Conservation (phyloP, 2,888 invertebrate genomes). For the Euspilapteryx auroguttella region DNA sequence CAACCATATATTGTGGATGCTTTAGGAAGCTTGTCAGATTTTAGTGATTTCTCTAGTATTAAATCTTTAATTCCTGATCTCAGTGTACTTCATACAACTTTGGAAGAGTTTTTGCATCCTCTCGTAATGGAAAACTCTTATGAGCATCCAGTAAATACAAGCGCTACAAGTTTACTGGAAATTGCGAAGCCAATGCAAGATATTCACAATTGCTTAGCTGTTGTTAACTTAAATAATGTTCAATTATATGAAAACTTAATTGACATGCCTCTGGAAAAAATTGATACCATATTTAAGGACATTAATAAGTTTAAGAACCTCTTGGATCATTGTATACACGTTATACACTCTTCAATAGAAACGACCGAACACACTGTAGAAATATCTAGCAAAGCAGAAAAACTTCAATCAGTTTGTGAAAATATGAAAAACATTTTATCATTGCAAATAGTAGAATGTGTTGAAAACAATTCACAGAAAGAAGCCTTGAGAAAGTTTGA, state of each 20-base stretch:
- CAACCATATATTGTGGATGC: constrained; percentile 30
- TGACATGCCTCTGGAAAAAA: constrained; percentile 29
- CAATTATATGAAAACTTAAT: constrained; percentile 36
- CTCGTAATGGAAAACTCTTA: constrained; percentile 26
- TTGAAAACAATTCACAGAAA: constrained; percentile 8
- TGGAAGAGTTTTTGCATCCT: constrained; percentile 37
- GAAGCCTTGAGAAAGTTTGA: constrained; percentile 16
- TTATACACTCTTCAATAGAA: constrained; percentile 27
- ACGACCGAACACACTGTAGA: constrained; percentile 26
- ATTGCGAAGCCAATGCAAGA: constrained; percentile 41
- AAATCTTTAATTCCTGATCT: constrained; percentile 27
- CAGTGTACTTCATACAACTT: constrained; percentile 23
- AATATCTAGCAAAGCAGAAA: constrained; percentile 28
- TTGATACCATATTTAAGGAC: constrained; percentile 26
- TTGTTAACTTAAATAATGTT: constrained; percentile 34
- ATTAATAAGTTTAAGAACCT: constrained; percentile 30
- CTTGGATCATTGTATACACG: constrained; percentile 26
- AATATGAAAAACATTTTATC: constrained; percentile 17
- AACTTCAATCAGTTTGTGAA: constrained; percentile 24
- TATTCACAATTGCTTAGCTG: constrained; percentile 30
- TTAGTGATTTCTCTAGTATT: constrained; percentile 30
- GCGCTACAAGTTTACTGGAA: constrained; percentile 21
- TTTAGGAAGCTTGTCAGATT: constrained; percentile 32
- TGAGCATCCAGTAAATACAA: constrained; percentile 16
- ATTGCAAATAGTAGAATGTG: constrained; percentile 16